Conservation (phyloP, 2,113 vertebrate species). For the Gambusia affinis region DNA sequence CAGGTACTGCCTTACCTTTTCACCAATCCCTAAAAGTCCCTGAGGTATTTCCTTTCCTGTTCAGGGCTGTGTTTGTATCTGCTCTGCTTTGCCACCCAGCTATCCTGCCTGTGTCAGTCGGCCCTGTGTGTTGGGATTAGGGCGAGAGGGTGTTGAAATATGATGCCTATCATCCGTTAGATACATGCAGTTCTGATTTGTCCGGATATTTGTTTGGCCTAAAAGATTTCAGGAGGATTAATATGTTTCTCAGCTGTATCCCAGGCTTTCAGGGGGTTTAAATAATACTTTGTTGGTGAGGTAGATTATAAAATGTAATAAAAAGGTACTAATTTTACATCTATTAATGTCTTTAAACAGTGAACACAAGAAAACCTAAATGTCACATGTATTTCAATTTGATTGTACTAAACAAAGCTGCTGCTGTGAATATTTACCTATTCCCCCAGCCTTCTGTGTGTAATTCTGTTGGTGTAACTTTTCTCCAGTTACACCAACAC, state of each 20-base stretch:
- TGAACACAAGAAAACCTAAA: background rate
- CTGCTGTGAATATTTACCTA: constrained; percentile 14
- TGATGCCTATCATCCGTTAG: constrained; percentile 31
- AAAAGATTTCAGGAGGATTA: constrained; percentile 27
- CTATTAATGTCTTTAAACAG: background rate
- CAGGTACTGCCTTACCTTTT: constrained; percentile 74
- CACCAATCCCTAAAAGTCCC: constrained; percentile 72
- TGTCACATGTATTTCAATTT: background rate
- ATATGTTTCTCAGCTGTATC: constrained; percentile 15
- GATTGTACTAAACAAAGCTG: background rate
- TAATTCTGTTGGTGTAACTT: constrained; percentile 20
- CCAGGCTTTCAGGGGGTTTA: constrained; percentile 23
- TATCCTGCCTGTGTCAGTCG: constrained; percentile 31
- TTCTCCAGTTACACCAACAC: constrained; percentile 19
- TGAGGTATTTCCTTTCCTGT: constrained; percentile 74
- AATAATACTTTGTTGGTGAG: background rate
- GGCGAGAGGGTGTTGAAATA: constrained; percentile 42
- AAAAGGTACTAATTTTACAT: background rate
- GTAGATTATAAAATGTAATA: background rate
- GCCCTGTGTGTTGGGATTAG: constrained; percentile 50
- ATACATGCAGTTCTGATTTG: constrained; percentile 37
- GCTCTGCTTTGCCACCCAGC: constrained; percentile 64
- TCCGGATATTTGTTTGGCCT: constrained; percentile 19
- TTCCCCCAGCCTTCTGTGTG: constrained; percentile 23
- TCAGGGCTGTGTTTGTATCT: constrained; percentile 65